Evolutionary conservation across 2,888 invertebrate genomes (phyloP), one percentile per base, ranked within the genome.

Genomic region (Andrena hattorfiana): DNA sequence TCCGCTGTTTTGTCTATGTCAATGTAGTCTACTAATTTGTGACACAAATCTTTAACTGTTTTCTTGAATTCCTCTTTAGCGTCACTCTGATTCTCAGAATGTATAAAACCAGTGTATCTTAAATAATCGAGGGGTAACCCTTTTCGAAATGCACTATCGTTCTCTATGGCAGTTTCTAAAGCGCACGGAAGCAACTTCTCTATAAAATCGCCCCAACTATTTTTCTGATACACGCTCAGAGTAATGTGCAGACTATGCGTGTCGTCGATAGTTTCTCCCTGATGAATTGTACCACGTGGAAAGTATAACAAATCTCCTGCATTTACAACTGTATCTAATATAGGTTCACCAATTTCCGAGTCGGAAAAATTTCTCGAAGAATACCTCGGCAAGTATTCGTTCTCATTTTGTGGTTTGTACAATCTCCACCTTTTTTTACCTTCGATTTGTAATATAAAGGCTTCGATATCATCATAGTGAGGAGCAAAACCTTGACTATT

Each of bases 401-500:
- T 95, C 4, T 94, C 92, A n/a, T 89, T 92, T 69, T 95, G 95
- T 16, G 99, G 98, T 87, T 96, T 96, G 92, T 99, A 99, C 13
- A 99, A 94, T 88, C 96, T 96, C 99, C 99, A 99, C 85, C 97
- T 96, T 93, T 99, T 99, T 89, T 97, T 96, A 0, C 99, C 99
- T 94, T 99, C 99, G 1, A 99, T 94, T 95, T 99, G 99, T 66
- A 99, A 93, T 64, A 99, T 97, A 93, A 99, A 99, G 0, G 99
- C 99, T 94, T 99, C 99, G 85, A 99, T 99, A 92, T 99, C 99
- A 94, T 99, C 99, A 93, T 97, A 99, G 94, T 99, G 99, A 0
- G 99, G 99, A 0, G 99, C 99, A 95, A 99, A 99, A 0, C 99
- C 99, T 95, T 99, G 99, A 87, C 98, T 97, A 80, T 97, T 97